Percentiles rank a stretch among this genome's conserved stretches.
These are phyloP conservation scores for Pachymerium ferrugineum DNA, from an alignment of 2,888 invertebrate species.

Conservation along the genomic window DNA sequence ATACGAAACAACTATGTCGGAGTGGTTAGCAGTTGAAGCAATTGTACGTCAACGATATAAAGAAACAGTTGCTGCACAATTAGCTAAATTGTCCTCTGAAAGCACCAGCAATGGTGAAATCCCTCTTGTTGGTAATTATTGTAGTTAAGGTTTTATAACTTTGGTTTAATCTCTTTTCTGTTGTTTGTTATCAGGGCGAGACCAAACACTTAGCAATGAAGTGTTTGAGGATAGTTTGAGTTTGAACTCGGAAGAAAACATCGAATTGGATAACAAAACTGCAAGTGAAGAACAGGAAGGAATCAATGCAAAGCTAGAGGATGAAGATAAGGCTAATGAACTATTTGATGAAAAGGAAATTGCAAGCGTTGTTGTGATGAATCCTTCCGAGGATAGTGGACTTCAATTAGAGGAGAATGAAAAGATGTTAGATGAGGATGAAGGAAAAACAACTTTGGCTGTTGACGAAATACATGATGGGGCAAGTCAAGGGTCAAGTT, in stretches of 20 bases:
- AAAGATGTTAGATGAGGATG: background rate
- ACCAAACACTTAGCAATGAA: slow-evolving; percentile 51
- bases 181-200: slow-evolving; percentile 36
- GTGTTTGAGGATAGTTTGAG: slow-evolving; percentile 54
- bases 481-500: slow-evolving; percentile 50
- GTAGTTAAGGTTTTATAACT: background rate
- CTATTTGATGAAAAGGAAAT: slow-evolving; percentile 2
- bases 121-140: slow-evolving; percentile 43
- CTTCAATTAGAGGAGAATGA: slow-evolving; percentile 39
- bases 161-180: background rate
- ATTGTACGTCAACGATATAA: slow-evolving; percentile 77
- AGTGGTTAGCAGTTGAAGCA: slow-evolving; percentile 91
- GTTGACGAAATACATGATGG: slow-evolving; percentile 30
- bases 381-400: slow-evolving; percentile 52
- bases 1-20: slow-evolving; percentile 87
- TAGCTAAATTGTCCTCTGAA: slow-evolving; percentile 75
- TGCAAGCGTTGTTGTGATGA: slow-evolving; percentile 43
- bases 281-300: slow-evolving; percentile 34
- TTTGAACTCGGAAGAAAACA: slow-evolving; percentile 33
- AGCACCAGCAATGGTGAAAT: slow-evolving; percentile 45
- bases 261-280: background rate
- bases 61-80: slow-evolving; percentile 75
- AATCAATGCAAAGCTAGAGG: background rate
- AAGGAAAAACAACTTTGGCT: slow-evolving; percentile 31
- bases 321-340: slow-evolving; percentile 9